Conservation (phyloP, 2,113 vertebrate species). For the Ptyas mucosa region DNA sequence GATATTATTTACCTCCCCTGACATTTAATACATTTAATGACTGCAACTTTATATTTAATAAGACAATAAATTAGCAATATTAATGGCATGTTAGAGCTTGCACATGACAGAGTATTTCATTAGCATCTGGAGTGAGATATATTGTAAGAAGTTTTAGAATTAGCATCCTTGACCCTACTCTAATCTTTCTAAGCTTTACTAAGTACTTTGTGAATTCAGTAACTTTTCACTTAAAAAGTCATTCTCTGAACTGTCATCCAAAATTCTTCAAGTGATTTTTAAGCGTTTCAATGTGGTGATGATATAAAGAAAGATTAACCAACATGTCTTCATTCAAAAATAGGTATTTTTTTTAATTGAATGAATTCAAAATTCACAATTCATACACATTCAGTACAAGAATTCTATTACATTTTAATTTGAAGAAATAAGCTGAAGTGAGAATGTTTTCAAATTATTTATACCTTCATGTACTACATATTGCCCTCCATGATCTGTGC, state of each 20-base stretch:
- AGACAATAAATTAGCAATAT: neutral
- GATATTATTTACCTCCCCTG: neutral
- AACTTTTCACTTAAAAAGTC: neutral
- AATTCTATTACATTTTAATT: neutral
- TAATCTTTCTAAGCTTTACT: neutral
- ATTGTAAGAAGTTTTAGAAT: neutral
- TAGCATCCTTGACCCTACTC: neutral
- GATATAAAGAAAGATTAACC: neutral
- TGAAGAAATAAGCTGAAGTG: neutral
- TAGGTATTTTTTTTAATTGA: neutral
- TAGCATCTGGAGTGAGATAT: neutral
- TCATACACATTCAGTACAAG: neutral
- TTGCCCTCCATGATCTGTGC: neutral
- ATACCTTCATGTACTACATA: neutral
- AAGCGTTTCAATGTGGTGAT: neutral
- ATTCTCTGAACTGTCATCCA: neutral
- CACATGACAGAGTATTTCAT: neutral
- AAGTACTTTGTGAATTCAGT: neutral
- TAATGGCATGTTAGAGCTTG: neutral
- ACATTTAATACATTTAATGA: neutral
- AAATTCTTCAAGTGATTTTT: neutral
- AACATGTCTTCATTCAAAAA: neutral
- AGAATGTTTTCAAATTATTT: neutral
- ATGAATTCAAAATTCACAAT: neutral
- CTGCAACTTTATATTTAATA: neutral